Base-by-base conservation (phyloP, 2,113 vertebrate species). In the Cryptomyrus ogoouensis region DNA sequence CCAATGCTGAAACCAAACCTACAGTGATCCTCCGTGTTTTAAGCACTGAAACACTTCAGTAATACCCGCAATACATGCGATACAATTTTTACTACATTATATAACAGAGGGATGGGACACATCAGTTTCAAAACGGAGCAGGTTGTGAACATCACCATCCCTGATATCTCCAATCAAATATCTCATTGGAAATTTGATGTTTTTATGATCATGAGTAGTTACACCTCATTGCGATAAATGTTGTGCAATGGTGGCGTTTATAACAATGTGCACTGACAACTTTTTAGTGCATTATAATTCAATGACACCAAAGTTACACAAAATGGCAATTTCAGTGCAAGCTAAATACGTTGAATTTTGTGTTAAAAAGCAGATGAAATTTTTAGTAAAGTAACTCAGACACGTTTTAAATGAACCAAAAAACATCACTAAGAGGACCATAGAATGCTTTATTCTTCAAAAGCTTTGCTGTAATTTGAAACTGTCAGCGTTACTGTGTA, bases 381-480 rank as follows among this genome's bases (percentile, higher is more conserved):
- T 66, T 62, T 27, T 66, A 27, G 58, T 27, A 70, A 70, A 27
- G 24, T 3, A 62, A 31, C n/a, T 12, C 62, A 70, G 3, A 31
- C 10, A 70, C 10, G 1, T 70, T 31, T 70, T 13, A 42, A 42
- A 35, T 80, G 15, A 80, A 80, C 74, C 39, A 19, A 35, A 19
- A 74, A 77, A 8, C 24, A 47, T 13, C 24, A 86, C 13, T 42
- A 80, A 77, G 7, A 42, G 88, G 27, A 88, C 88, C 24, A 83
- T 27, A 83, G 87, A 89, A 91, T 70, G 87, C 44, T 91, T 91
- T 91, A 89, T 90, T 91, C 44, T 86, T 47, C 44, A 50, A 50
- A 42, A 80, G 74, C 74, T 70, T 70, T 15, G n/a, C 62, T 27
- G 62, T 70, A n/a, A 70, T 70, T 70, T 70, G 27, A 70, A 70